phyloP scores from a whole-genome alignment of 2,797 vertebrate species.

The Malurus leucopterus region DNA sequence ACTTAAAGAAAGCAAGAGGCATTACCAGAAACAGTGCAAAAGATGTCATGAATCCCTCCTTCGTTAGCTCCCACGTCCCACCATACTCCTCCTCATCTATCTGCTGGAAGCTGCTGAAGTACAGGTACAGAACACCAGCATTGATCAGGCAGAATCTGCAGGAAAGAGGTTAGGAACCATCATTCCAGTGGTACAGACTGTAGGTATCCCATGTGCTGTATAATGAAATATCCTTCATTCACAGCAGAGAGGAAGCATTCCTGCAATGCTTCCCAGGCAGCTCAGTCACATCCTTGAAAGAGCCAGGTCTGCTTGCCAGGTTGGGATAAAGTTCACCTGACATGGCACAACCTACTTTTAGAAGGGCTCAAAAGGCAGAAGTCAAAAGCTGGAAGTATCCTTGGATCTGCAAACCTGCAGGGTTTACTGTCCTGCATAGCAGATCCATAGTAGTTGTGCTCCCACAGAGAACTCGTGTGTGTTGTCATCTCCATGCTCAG shows the following conservation, averaged over 20 bases:
- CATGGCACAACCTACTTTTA: neutral
- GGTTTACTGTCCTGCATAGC: neutral
- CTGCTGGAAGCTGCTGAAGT: conserved; percentile 98
- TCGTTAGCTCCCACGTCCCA: conserved; percentile 96
- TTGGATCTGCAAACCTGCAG: neutral
- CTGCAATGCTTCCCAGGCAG: neutral
- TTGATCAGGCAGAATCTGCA: conserved; percentile 96
- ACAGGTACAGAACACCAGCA: conserved; percentile 94
- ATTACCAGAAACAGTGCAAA: conserved; percentile 96
- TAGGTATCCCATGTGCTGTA: neutral
- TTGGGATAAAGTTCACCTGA: neutral
- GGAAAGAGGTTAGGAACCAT: neutral
- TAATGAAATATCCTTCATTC: neutral
- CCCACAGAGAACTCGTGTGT: neutral
- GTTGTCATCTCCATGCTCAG: neutral
- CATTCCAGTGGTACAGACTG: neutral
- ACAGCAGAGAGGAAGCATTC: neutral
- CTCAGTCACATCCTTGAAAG: neutral
- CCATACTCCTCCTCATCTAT: conserved; percentile 97
- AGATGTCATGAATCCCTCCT: conserved; percentile 99
- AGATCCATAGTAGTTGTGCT: neutral
- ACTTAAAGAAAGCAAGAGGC: neutral
- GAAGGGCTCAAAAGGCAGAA: neutral
- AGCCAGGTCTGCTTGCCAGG: neutral
- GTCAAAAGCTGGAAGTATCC: neutral